A percentile compares a stretch with the other conserved stretches of the same genome.
phyloP scores from a whole-genome alignment of 30 jellyfish, hydroid and myxozoan genomes.

The Cassiopea xamachana region DNA sequence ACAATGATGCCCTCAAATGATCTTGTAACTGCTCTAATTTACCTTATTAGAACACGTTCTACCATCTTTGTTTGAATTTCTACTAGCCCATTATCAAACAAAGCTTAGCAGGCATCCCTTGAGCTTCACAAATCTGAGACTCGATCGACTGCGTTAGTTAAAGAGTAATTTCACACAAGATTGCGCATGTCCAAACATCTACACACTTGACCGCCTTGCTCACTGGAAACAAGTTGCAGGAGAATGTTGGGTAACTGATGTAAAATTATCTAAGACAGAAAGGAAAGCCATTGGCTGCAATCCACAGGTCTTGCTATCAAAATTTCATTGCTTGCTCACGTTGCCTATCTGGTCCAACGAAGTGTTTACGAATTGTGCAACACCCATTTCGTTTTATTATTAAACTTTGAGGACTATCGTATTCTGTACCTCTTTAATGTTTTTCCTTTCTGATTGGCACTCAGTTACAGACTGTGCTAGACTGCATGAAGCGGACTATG shows the following conservation, averaged over 20 bases:
- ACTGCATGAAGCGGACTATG: too few species aligned
- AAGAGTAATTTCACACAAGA: conserved; percentile 43
- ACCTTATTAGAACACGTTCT: too few species aligned
- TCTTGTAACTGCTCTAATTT: not conserved
- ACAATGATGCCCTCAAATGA: not conserved
- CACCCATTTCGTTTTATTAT: not conserved
- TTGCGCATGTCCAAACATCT: conserved; percentile 14
- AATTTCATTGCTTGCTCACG: not conserved
- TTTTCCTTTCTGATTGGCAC: too few species aligned
- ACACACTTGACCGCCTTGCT: conserved; percentile 44
- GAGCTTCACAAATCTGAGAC: not conserved
- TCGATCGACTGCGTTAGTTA: conserved; percentile 12
- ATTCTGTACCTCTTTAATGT: too few species aligned
- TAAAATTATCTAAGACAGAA: conserved; percentile 18
- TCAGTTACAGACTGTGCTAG: too few species aligned
- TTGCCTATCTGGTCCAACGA: not conserved
- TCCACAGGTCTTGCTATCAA: not conserved
- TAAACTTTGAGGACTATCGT: too few species aligned
- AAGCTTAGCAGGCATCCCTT: not conserved
- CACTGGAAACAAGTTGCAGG: conserved; percentile 11
- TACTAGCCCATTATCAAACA: not conserved
- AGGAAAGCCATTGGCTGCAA: not conserved
- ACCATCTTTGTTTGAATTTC: not conserved
- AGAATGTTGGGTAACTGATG: conserved; percentile 25
- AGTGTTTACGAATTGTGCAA: not conserved